A percentile compares a stretch with the other conserved stretches of the same genome.
Evolutionary conservation across 2,888 invertebrate species (phyloP).

Genomic region (Mesochorus sp.): DNA sequence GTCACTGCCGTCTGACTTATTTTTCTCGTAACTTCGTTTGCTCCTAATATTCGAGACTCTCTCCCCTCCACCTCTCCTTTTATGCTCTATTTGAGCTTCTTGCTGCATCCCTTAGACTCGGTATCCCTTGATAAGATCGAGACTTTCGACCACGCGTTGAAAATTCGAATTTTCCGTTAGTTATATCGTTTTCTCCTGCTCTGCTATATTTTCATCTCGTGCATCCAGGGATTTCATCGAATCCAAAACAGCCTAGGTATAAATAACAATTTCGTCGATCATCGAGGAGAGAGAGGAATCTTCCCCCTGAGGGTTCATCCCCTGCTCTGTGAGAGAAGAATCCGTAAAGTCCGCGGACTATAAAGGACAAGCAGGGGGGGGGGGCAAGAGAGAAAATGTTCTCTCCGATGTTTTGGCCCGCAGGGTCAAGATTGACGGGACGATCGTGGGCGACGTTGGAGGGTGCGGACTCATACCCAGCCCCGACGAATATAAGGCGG

Average conservation of each 20-base stretch:
- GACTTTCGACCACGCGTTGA: background rate
- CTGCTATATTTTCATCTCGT: too few relatives aligned
- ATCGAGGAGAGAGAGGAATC: slow-evolving; percentile 39
- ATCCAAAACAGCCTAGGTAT: slow-evolving; percentile 40
- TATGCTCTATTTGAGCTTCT: background rate
- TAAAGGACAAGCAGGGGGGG: background rate
- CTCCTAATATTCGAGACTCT: slow-evolving; percentile 50
- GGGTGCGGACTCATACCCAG: slow-evolving; percentile 15
- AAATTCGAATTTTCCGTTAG: slow-evolving; percentile 31
- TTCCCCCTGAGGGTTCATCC: too few relatives aligned
- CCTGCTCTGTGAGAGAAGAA: too few relatives aligned
- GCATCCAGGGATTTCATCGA: slow-evolving; percentile 37
- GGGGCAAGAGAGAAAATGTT: background rate
- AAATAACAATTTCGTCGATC: slow-evolving; percentile 60
- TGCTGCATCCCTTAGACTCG: background rate
- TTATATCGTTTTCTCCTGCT: slow-evolving; percentile 3
- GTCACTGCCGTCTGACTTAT: slow-evolving; percentile 38
- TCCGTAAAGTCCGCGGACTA: slow-evolving; percentile 36
- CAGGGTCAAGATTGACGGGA: slow-evolving; percentile 60
- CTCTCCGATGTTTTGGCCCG: slow-evolving; percentile 36
- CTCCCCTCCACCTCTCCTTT: background rate
- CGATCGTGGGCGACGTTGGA: slow-evolving; percentile 38
- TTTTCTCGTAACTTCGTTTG: slow-evolving; percentile 63
- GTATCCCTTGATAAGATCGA: background rate
- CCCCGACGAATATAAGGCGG: slow-evolving; percentile 31